Conservation (phyloP, 2,888 invertebrate species). For the Endomychus coccineus region DNA sequence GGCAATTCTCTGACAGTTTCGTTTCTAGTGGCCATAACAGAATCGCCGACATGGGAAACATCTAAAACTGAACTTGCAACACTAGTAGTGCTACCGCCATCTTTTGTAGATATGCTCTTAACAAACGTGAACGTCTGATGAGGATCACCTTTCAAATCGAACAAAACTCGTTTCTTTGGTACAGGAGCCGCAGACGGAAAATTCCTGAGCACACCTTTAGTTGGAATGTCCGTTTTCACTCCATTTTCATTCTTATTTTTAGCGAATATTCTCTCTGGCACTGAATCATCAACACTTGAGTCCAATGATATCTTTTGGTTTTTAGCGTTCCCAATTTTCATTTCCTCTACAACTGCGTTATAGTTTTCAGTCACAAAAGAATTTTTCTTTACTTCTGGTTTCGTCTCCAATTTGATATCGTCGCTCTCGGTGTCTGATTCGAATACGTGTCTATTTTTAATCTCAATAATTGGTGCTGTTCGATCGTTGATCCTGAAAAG, state of each 20-base stretch:
- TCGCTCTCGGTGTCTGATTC: constrained; percentile 27
- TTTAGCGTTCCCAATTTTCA: too few species aligned
- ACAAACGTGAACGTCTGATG: too few species aligned
- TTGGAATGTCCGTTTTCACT: constrained; percentile 16
- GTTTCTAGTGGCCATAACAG: not conserved
- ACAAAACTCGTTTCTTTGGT: constrained; percentile 57
- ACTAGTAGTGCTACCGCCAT: constrained; percentile 27
- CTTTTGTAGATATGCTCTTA: constrained; percentile 8
- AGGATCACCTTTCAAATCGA: constrained; percentile 51
- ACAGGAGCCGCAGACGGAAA: constrained; percentile 49
- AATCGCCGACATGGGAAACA: constrained; percentile 12
- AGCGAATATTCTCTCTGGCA: too few species aligned
- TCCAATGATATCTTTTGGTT: too few species aligned
- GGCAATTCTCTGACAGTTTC: constrained; percentile 12
- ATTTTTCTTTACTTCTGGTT: constrained; percentile 2
- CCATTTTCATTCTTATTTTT: constrained; percentile 8
- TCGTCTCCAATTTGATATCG: constrained; percentile 17
- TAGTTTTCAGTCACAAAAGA: constrained; percentile 5
- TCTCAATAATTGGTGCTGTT: constrained; percentile 17
- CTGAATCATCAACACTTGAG: not conserved
- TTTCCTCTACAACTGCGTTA: constrained; percentile 11
- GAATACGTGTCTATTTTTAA: constrained; percentile 28
- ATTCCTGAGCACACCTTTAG: constrained; percentile 54
- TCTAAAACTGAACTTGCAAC: constrained; percentile 28
- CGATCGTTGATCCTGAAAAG: not conserved